phyloP scores from a whole-genome alignment of 2,113 vertebrate species.

The Scortum barcoo region DNA sequence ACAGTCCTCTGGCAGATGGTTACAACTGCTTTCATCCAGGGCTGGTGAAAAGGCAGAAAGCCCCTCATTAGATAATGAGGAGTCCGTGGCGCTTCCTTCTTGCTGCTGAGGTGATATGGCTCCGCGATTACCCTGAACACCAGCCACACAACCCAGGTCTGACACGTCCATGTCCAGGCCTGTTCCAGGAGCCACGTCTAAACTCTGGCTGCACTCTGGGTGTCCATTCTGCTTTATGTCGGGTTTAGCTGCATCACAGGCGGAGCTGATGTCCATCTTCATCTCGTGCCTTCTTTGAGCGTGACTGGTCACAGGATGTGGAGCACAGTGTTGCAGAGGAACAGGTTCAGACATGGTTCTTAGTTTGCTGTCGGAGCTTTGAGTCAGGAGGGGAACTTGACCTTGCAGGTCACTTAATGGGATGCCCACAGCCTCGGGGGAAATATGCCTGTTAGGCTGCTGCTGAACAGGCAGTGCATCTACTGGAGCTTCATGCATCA shows the following conservation, averaged over 20 bases:
- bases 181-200: constrained; percentile 23
- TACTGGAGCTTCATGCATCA: constrained; percentile 50
- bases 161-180: constrained; percentile 17
- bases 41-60: not conserved
- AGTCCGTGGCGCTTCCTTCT: not conserved
- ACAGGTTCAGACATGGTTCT: constrained; percentile 63
- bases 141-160: not conserved
- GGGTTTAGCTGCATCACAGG: not conserved
- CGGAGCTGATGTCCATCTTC: constrained; percentile 26
- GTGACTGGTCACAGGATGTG: not conserved
- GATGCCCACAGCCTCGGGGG: constrained; percentile 36
- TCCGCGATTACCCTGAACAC: not conserved
- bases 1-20: constrained; percentile 23
- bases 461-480: constrained; percentile 34
- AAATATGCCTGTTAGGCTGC: constrained; percentile 29
- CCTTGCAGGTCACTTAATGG: constrained; percentile 41
- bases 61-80: constrained; percentile 1
- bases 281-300: constrained; percentile 23
- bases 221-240: constrained; percentile 40
- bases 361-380: constrained; percentile 1
- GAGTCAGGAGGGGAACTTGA: constrained; percentile 33
- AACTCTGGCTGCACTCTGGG: constrained; percentile 11
- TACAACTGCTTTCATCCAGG: not conserved
- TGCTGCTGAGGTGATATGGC: constrained; percentile 25
- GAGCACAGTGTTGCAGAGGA: constrained; percentile 12